Evolutionary conservation across 2,797 vertebrate genomes (phyloP), one percentile per base, ranked within the genome.

Genomic region (Menidia menidia): DNA sequence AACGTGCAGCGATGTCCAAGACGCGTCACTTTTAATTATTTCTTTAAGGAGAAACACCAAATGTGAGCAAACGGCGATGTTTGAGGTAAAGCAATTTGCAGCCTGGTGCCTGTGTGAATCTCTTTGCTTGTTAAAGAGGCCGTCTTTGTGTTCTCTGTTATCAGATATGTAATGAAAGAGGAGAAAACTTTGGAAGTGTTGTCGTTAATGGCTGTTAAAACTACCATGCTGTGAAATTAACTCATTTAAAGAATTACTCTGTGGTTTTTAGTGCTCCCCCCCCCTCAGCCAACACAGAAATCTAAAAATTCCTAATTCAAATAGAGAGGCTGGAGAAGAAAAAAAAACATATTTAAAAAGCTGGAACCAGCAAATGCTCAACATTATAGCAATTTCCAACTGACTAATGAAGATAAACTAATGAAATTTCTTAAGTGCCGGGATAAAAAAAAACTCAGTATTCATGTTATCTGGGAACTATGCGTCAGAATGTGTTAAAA

Each of bases 1-100:
- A 74, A 76, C 73, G 52, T 74, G 79, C 64, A 79, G 63, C 33
- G 63, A 41, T 71, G 76, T 65, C 57, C 71, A 39, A 57, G 33
- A 56, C 4, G 7, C 69, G 55, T 67, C 56, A 54, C 61, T 68
- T 71, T 68, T 51, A 14, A 69, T 53, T 58, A 50, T 69, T 55
- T 81, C 11, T 51, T 44, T 18, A 3, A 48, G 53, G 35, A 45
- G 68, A 68, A 52, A 62, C 57, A 48, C 10, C 13, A 43, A 62
- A 59, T 50, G 10, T 31, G 59, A 53, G 68, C 47, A 51, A 63
- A 44, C 19, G 59, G 63, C 48, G 42, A 52, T 3, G 15, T 45
- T 64, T 31, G 12, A 59, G 11, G 35, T 33, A 50, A 73, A 73
- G 10, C 11, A 65, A 32, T 2, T 53, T 45, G 48, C 33, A 31